Percentiles rank a stretch among this genome's conserved stretches.
Conservation (phyloP, 2,888 invertebrate genomes). For the Trissonchulus latispiculum region DNA sequence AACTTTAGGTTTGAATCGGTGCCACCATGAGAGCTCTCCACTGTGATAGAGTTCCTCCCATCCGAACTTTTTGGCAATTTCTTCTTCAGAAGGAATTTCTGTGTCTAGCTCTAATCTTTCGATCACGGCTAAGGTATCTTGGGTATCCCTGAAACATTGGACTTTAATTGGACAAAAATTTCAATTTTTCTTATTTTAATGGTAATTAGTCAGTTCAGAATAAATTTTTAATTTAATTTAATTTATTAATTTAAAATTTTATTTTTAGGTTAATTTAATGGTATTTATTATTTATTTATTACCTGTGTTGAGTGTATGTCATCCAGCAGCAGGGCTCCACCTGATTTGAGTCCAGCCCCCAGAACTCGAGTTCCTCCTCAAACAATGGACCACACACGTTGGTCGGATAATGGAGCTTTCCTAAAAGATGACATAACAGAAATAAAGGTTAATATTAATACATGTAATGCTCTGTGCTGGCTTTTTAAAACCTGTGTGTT, state of each 20-base stretch:
- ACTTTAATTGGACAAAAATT: too few species aligned
- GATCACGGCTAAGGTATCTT: constrained; percentile 89
- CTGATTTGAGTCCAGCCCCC: constrained; percentile 98
- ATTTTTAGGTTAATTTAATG: too few species aligned
- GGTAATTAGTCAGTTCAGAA: too few species aligned
- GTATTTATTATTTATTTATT: too few species aligned
- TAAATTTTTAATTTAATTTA: too few species aligned
- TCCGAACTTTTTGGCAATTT: constrained; percentile 93
- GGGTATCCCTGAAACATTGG: constrained; percentile 67
- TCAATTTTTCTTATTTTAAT: too few species aligned
- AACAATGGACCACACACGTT: constrained; percentile 98
- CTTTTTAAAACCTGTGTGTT: too few species aligned
- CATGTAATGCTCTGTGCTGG: too few species aligned
- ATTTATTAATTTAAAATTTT: too few species aligned
- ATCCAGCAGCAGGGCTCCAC: constrained; percentile 43
- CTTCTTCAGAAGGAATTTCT: constrained; percentile 92
- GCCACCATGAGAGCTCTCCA: constrained; percentile 58
- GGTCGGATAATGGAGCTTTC: constrained; percentile 96
- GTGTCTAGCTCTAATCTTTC: constrained; percentile 92
- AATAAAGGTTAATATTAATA: too few species aligned
- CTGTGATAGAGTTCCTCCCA: constrained; percentile 59
- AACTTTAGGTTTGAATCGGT: constrained; percentile 86
- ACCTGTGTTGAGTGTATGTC: constrained; percentile 55
- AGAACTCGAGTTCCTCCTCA: constrained; percentile 97
- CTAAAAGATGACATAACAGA: constrained; percentile 49